A percentile compares a stretch with the other conserved stretches of the same genome.
Evolutionary conservation across 2,797 vertebrate species (phyloP).

Genomic region (Melanogrammus aeglefinus): DNA sequence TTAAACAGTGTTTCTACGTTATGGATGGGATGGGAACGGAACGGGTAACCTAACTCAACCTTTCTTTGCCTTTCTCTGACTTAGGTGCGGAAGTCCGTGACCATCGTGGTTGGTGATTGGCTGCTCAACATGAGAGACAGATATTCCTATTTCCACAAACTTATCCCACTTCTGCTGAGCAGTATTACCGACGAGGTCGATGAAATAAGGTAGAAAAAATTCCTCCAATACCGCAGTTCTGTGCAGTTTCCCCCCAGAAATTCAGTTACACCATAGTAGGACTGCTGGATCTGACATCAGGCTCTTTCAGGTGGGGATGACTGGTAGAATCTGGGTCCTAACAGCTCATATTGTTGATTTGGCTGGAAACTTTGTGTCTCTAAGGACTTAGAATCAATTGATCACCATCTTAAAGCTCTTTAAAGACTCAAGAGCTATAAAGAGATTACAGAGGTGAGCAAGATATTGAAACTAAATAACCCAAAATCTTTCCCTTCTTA

Average conservation of each 20-base stretch:
- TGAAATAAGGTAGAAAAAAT: constrained; percentile 75
- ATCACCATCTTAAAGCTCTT: too few relatives aligned
- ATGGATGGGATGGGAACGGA: neutral
- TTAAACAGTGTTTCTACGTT: neutral
- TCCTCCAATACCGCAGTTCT: neutral
- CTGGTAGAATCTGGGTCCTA: neutral
- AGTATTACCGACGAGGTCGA: constrained; percentile 83
- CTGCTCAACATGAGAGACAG: constrained; percentile 85
- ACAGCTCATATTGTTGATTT: neutral
- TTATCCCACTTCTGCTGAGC: constrained; percentile 89
- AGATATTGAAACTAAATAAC: too few relatives aligned
- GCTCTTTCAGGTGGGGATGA: neutral
- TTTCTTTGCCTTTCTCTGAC: neutral
- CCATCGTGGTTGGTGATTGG: constrained; percentile 84
- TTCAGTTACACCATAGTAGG: neutral
- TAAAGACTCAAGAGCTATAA: too few relatives aligned
- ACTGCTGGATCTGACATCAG: neutral
- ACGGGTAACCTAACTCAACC: neutral
- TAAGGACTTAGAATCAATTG: too few relatives aligned
- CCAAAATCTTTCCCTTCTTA: too few relatives aligned
- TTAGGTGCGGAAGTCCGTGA: constrained; percentile 88
- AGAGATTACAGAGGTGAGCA: too few relatives aligned
- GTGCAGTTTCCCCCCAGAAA: too few relatives aligned
- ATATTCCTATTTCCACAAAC: constrained; percentile 92
- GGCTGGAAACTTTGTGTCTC: neutral